Evolutionary conservation across 1,140 invertebrate species (phyloP), one percentile per base, ranked within the genome.

Genomic region (Brachionus koreanus): DNA sequence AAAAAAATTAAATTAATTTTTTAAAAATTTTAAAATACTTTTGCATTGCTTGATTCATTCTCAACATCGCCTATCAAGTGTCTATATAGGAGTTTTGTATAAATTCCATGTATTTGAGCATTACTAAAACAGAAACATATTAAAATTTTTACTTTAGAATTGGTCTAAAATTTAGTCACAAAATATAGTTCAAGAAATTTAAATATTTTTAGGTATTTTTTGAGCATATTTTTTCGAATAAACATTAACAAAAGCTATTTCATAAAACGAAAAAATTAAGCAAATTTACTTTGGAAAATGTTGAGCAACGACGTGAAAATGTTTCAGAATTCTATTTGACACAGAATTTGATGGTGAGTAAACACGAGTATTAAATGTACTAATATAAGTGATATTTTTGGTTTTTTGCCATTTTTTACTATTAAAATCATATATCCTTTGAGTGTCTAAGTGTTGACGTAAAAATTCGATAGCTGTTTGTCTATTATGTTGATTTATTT

Each of bases 381-480:
- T 86, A 7, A 88, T 85, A 69, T 87, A 88, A 29, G 86, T 86
- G 0, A 88, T 87, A 83, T 86, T 87, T 82, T 87, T 87, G 13
- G 88, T 85, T 46, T 88, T 87, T 81, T 86, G 84, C 87, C 87
- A 88, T 10, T 84, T 83, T 63, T 87, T 85, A 3, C 76, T 85
- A 46, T 84, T 83, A 61, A 86, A 85, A 75, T 85, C 85, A 83
- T 88, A 88, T 52, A 87, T 87, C 1, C 87, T 87, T 49, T 87
- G 86, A 61, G 87, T 86, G 83, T 88, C 87, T 43, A 88, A 85
- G 82, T 88, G 88, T 81, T 88, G 87, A 52, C 88, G 82, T 6
- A 88, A 83, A 61, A 88, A 84, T 83, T 88, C 88, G 42, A 86
- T 83, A 13, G 87, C 86, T 13, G 87, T 86, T 85, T 88, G 88